Conservation (phyloP, 2,797 vertebrate genomes). For the Alauda arvensis region DNA sequence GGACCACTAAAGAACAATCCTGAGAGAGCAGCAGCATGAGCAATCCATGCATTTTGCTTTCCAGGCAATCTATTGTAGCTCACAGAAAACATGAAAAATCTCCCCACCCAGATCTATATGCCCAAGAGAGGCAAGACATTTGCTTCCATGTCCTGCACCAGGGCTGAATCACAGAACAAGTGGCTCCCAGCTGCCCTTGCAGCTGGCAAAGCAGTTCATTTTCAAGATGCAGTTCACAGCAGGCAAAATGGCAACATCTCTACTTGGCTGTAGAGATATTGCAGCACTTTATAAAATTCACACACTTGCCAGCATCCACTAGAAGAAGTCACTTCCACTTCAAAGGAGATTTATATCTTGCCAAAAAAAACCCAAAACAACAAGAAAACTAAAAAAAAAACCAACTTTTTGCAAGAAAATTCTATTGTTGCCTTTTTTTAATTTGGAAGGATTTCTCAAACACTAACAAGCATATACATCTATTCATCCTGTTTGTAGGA, state of each 20-base stretch:
- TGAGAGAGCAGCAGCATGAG: neutral
- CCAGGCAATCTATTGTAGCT: neutral
- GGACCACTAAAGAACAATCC: neutral
- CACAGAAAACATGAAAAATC: neutral
- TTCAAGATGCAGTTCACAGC: neutral
- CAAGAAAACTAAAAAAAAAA: neutral
- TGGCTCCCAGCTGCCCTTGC: neutral
- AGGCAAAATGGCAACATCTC: slow-evolving; percentile 9
- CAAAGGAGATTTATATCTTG: neutral
- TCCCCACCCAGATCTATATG: neutral
- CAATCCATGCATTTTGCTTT: neutral
- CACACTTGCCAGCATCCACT: neutral
- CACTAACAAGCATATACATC: neutral
- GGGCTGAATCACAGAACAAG: neutral
- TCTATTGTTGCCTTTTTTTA: neutral
- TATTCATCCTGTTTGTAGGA: neutral
- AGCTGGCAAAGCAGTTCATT: neutral
- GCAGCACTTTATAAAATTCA: neutral
- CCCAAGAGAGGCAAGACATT: neutral
- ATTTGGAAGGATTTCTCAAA: neutral
- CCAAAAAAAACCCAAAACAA: neutral
- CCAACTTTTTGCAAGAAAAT: neutral
- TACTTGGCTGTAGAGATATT: neutral
- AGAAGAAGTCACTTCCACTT: slow-evolving; percentile 1
- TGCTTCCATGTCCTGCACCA: neutral